Evolutionary conservation across 2,113 vertebrate species (phyloP).

Genomic region (Percina caprodes): DNA sequence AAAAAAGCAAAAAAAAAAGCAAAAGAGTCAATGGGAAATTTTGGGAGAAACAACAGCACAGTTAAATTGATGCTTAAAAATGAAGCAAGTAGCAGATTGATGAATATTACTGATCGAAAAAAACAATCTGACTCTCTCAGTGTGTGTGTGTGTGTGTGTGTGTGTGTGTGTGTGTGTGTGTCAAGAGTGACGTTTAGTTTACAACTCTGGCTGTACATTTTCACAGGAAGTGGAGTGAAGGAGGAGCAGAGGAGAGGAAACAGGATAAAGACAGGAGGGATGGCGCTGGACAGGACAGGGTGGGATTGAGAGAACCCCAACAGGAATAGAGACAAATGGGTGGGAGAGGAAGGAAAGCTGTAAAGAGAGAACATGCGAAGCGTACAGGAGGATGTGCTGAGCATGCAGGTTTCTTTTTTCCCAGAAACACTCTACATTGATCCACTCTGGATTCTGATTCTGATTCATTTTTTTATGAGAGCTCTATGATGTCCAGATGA

Average conservation of each 20-base stretch:
- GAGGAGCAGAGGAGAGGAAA: conserved; percentile 47
- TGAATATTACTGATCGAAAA: neutral
- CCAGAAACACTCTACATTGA: neutral
- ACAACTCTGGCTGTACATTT: conserved; percentile 56
- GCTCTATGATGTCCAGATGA: neutral
- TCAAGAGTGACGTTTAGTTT: conserved; percentile 19
- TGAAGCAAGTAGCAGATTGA: neutral
- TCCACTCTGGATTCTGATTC: neutral
- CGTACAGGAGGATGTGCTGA: conserved; percentile 23
- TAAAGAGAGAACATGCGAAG: neutral
- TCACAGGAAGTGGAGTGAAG: conserved; percentile 57
- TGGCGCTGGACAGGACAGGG: conserved; percentile 45
- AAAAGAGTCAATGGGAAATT: too few species aligned
- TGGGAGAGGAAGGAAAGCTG: conserved; percentile 31
- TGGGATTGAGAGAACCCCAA: conserved; percentile 25
- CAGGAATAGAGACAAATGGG: conserved; percentile 56
- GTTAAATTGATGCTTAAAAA: neutral
- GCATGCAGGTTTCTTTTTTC: neutral
- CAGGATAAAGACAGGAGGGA: conserved; percentile 60
- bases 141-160: neutral
- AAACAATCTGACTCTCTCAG: neutral
- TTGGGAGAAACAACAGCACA: neutral
- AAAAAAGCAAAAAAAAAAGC: too few species aligned
- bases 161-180: neutral
- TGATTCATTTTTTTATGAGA: conserved; percentile 22